These are phyloP conservation scores for Sarcophaga carnaria DNA, from an alignment of 2,888 invertebrate genomes.

Conservation along the genomic window DNA sequence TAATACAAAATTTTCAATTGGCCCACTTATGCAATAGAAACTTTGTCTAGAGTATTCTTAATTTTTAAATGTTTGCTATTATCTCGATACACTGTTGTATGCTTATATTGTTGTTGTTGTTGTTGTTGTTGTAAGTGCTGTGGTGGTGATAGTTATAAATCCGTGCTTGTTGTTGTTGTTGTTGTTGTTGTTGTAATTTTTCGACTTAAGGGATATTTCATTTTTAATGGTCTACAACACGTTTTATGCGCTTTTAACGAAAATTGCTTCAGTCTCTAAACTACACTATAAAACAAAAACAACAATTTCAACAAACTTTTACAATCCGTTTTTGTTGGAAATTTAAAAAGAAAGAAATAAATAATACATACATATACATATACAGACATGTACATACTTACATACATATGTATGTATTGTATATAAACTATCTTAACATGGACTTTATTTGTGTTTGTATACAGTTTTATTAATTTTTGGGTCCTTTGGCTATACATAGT, in stretches of 20 bases:
- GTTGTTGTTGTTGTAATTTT: slow-evolving; percentile 36
- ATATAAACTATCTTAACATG: slow-evolving; percentile 7
- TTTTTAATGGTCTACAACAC: slow-evolving; percentile 66
- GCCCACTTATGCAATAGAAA: not conserved
- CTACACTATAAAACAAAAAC: slow-evolving; percentile 25
- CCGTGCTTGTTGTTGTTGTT: not conserved
- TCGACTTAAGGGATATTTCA: slow-evolving; percentile 66
- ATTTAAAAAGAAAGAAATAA: slow-evolving; percentile 1
- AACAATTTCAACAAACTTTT: slow-evolving; percentile 47
- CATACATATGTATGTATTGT: not conserved
- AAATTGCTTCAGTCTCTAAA: slow-evolving; percentile 60
- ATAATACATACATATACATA: not conserved
- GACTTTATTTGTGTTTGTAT: not conserved
- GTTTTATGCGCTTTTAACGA: slow-evolving; percentile 64
- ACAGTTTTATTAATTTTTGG: not conserved
- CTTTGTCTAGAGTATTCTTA: slow-evolving; percentile 23
- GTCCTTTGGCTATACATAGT: not conserved
- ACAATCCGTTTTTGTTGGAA: slow-evolving; percentile 15
- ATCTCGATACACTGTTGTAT: not conserved
- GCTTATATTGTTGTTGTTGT: not conserved
- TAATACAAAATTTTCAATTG: not conserved
- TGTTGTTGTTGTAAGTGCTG: not conserved
- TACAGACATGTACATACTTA: not conserved
- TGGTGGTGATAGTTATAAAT: not conserved
- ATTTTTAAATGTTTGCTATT: slow-evolving; percentile 27